Evolutionary conservation across 2,888 invertebrate species (phyloP), one percentile per base, ranked within the genome.

Genomic region (Flabesymbios commensalis): DNA sequence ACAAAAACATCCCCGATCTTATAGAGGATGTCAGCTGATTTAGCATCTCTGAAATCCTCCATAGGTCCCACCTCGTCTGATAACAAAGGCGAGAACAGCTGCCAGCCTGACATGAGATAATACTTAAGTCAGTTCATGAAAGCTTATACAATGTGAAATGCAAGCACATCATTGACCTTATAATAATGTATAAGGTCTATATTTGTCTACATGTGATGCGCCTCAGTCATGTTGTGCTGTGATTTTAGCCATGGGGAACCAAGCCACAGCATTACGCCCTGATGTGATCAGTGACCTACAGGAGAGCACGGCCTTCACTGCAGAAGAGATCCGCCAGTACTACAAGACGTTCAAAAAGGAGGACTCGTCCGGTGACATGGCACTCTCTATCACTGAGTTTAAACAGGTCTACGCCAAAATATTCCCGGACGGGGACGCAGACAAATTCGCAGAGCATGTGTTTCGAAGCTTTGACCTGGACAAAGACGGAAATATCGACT

Each of bases 371-470:
- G 63, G 63, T 5, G n/a, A 32, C 22, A 29, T 63, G 24, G 33
- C 49, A 22, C 53, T 63, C n/a, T 26, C 41, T 22, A 49, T 63
- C 14, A 59, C 54, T 19, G 48, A 63, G 24, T 63, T 63, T 36
- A 45, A 59, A 29, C 47, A 63, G 5, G 55, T 59, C 7, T 63
- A 63, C 42, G 10, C 31, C n/a, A 54, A 57, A 28, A 28, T 48
- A 28, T 63, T 63, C 29, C 63, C 63, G 17, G 31, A 59, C 22
- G 63, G 63, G 2, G 59, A 63, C 43, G 59, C 63, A 2, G 31
- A 53, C 2, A 63, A 63, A 24, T 63, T 63, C 49, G 63, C 63
- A 3, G 57, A 36, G 14, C 59, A 63, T 41, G 59, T 63, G 2
- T 63, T 63, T 42, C 19, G 52, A 4, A 59, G 43, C 2, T 63